Evolutionary conservation across 2,797 vertebrate genomes (phyloP), one percentile per base, ranked within the genome.

Genomic region (Nyctibius grandis): DNA sequence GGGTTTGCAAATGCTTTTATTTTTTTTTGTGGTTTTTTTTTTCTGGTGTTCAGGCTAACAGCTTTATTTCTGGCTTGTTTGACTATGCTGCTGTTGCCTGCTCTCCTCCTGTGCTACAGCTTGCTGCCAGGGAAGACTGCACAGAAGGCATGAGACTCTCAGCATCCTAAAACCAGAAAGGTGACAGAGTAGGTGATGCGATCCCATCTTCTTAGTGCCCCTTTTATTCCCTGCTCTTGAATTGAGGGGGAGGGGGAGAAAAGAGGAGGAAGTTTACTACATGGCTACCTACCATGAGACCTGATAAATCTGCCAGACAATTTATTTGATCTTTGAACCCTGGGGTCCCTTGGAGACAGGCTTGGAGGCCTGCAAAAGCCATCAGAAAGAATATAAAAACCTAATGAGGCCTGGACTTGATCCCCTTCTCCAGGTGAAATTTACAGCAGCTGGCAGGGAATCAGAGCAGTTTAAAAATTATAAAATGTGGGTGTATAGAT

Each of bases 271-370:
- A 95, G 91, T 95, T 97, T 97, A 95, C 95, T 95, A 96, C 93
- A 87, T 34, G 86, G 96, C 97, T 98, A 98, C 98, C 98, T 98
- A 98, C 97, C 97, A 94, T 94, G 98, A 95, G 97, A 95, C 90
- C 97, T 97, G 97, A 97, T 98, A 98, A 98, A 98, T 98, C 98
- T 98, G 98, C 98, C 98, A 98, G 98, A 98, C 98, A 98, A 98
- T 98, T 98, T 98, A 98, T 98, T 98, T 98, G 98, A 98, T 98
- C 98, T 98, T 98, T 98, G 98, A 98, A 98, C 98, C 96, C 96
- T 91, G 91, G 77, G 93, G 97, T 98, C 93, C 97, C 97, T 97
- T 12, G 38, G 97, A 98, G 97, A 89, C 95, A 91, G 91, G 88
- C 93, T 95, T 64, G 94, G 91, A 89, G 67, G 88, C 95, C 98